Evolutionary conservation across 2,113 vertebrate genomes (phyloP), one percentile per base, ranked within the genome.

Genomic region (Lepus timidus): DNA sequence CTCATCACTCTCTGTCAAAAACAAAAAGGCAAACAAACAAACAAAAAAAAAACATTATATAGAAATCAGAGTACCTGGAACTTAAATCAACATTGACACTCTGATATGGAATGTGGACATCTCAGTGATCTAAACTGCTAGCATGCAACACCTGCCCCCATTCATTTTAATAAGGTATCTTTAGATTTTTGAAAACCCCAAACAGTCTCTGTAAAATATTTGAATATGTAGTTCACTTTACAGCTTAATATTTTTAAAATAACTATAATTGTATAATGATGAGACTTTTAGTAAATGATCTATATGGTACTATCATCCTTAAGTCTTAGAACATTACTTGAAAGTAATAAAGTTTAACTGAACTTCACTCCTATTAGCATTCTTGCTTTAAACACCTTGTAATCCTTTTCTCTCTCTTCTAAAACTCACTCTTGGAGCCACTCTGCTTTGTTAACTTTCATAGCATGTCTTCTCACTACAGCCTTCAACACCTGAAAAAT

Each of bases 401-500:
- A 27, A 52, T 95, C 39, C 39, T 95, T 74, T 86, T 25, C 80
- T 97, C 97, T 97, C 83, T 98, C 90, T 85, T 70, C 73, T 91
- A 97, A 97, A 98, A 84, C 65, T 95, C 95, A 97, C 97, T 93
- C 95, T 98, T 97, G 97, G 96, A 98, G 97, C 75, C 97, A 97
- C 96, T 98, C 98, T 98, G 97, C 98, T 98, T 98, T 98, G 98
- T 99, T 98, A 98, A 99, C 98, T 99, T 99, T 99, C 98, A 96
- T 98, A 96, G 97, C 98, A 97, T 99, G 98, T 98, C 98, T 97
- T 98, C 98, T 97, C 98, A 97, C 98, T 95, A 97, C 96, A 98
- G 98, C 98, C 98, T 99, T 99, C 99, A 98, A 98, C 98, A 99
- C 98, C 99, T 99, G 99, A 99, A 99, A 99, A 99, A 99, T 99